Conservation (phyloP, 2,888 invertebrate species). For the Drosophila hamatofila region DNA sequence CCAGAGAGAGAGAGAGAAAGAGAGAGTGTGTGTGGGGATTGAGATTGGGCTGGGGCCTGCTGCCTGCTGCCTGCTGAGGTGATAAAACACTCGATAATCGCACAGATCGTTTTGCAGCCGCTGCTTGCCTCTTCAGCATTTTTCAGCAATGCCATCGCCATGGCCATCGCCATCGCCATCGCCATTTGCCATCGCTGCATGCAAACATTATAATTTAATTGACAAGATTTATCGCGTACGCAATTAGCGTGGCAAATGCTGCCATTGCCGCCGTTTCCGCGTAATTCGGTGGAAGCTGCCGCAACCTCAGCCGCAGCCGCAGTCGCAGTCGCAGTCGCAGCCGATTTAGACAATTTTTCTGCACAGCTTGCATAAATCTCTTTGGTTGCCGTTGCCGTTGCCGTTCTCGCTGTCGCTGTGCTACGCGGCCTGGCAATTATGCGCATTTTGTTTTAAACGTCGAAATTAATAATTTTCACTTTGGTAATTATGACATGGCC, state of each 20-base stretch:
- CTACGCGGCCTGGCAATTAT: constrained; percentile 69
- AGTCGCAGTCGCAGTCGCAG: constrained; percentile 38
- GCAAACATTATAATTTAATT: constrained; percentile 85
- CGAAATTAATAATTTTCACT: constrained; percentile 82
- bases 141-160: constrained; percentile 52
- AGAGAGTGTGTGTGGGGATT: neutral
- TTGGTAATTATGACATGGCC: constrained; percentile 80
- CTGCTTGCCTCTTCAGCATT: constrained; percentile 73
- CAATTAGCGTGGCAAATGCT: constrained; percentile 84
- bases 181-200: constrained; percentile 62
- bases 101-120: constrained; percentile 80
- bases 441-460: constrained; percentile 82
- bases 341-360: constrained; percentile 80
- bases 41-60: constrained; percentile 8
- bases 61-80: constrained; percentile 63
- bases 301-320: constrained; percentile 35
- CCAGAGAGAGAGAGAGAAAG: constrained; percentile 3
- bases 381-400: constrained; percentile 19
- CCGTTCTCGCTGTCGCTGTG: neutral
- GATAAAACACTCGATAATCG: constrained; percentile 84
- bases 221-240: constrained; percentile 85
- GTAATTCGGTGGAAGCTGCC: constrained; percentile 76
- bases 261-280: constrained; percentile 69
- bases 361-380: constrained; percentile 77
- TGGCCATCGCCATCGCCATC: constrained; percentile 25